Percentiles rank a stretch among this genome's conserved stretches.
Evolutionary conservation across 1,140 invertebrate species (phyloP).

Genomic region (Acyrthosiphon pisum): DNA sequence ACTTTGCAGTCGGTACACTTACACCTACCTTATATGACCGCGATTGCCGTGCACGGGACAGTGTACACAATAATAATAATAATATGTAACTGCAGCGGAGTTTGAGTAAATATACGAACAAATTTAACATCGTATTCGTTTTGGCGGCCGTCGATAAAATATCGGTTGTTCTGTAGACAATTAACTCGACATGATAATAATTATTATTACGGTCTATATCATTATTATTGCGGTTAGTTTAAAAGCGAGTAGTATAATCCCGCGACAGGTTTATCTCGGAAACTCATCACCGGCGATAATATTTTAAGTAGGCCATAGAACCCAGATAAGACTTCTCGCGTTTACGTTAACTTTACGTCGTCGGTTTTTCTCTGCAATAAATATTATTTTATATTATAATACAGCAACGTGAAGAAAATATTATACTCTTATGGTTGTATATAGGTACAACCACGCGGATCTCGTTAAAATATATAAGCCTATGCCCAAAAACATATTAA

Average conservation of each 20-base stretch:
- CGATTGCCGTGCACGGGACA: not conserved
- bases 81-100: not conserved
- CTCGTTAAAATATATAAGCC: too few relatives aligned
- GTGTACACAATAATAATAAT: not conserved
- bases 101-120: too few relatives aligned
- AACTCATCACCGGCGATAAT: conserved; percentile 22
- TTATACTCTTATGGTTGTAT: too few relatives aligned
- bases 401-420: not conserved
- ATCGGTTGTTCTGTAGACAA: not conserved
- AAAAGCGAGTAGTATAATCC: not conserved
- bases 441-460: too few relatives aligned
- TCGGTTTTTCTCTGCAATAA: not conserved
- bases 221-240: not conserved
- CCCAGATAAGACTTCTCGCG: not conserved
- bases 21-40: not conserved
- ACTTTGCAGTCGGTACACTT: not conserved
- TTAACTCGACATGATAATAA: not conserved
- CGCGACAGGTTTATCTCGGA: not conserved
- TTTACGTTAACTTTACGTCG: not conserved
- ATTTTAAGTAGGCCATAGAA: not conserved
- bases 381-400: not conserved
- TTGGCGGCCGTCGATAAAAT: not conserved
- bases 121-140: not conserved
- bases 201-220: not conserved
- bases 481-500: too few relatives aligned